Percentiles rank a stretch among this genome's conserved stretches.
phyloP scores from a whole-genome alignment of 37 sponge, comb jelly and placozoan species.

The Mnemiopsis leidyi region DNA sequence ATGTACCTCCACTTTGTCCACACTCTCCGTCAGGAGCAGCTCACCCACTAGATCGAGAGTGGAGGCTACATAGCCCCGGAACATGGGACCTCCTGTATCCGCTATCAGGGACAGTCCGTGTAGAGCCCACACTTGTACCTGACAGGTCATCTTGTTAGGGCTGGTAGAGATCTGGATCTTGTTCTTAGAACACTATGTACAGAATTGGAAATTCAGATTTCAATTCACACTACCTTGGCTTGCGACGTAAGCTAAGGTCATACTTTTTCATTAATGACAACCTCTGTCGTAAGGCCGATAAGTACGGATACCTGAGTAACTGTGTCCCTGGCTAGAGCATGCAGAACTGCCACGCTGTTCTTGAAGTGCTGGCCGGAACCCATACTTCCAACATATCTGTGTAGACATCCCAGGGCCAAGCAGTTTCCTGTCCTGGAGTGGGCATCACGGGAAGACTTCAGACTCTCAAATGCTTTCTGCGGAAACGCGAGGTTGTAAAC shows the following conservation, averaged over 20 bases:
- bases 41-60: constrained; percentile 78
- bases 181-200: no score
- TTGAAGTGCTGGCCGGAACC: constrained; percentile 89
- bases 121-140: constrained; percentile 88
- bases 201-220: no score
- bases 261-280: no score
- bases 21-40: constrained; percentile 70
- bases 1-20: constrained; percentile 74
- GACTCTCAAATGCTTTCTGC: constrained; percentile 72
- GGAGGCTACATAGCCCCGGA: constrained; percentile 82
- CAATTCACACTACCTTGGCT: no score
- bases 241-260: no score
- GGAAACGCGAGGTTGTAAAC: no score
- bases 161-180: no score
- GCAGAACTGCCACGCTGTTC: constrained; percentile 78
- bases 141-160: no score
- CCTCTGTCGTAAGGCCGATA: no score
- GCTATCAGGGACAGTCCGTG: constrained; percentile 88
- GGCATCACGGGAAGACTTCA: constrained; percentile 72
- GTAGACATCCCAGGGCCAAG: constrained; percentile 88
- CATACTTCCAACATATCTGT: constrained; percentile 92
- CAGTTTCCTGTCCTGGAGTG: constrained; percentile 85
- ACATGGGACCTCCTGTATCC: constrained; percentile 96
- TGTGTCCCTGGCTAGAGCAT: constrained; percentile 75
- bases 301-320: constrained; percentile 48